Conservation (phyloP, 2,888 invertebrate species). For the Leucania comma region DNA sequence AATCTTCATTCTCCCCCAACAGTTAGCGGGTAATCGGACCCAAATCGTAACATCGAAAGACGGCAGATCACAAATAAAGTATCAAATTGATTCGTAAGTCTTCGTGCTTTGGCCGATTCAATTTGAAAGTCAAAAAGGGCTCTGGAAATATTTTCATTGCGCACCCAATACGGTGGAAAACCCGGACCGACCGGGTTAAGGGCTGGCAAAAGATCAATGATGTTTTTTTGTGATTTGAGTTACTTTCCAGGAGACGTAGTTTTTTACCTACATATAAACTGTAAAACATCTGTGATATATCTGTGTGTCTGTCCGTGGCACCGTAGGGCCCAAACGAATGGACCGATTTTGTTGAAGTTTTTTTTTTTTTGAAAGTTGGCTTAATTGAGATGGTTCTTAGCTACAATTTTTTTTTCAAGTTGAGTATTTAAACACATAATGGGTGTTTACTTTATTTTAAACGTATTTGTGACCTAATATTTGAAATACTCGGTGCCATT, state of each 20-base stretch:
- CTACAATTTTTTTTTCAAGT: too few relatives aligned
- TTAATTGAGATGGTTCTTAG: too few relatives aligned
- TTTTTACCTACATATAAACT: too few relatives aligned
- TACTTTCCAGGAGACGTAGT: neutral
- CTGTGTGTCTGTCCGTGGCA: too few relatives aligned
- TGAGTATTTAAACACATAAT: too few relatives aligned
- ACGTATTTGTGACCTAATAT: too few relatives aligned
- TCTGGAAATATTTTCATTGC: slow-evolving; percentile 78
- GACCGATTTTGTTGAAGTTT: too few relatives aligned
- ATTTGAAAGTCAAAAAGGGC: slow-evolving; percentile 82
- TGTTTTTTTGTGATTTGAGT: slow-evolving; percentile 1
- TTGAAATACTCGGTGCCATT: too few relatives aligned
- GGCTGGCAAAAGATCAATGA: slow-evolving; percentile 36
- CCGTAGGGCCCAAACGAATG: too few relatives aligned
- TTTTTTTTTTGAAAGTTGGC: too few relatives aligned
- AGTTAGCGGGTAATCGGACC: slow-evolving; percentile 38
- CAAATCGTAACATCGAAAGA: slow-evolving; percentile 43
- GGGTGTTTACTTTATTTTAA: too few relatives aligned
- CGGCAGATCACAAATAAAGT: slow-evolving; percentile 57
- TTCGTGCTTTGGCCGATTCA: slow-evolving; percentile 55
- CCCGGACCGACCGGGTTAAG: slow-evolving; percentile 37
- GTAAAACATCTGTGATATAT: too few relatives aligned
- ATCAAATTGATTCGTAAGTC: slow-evolving; percentile 63
- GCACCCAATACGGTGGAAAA: slow-evolving; percentile 77
- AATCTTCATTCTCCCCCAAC: slow-evolving; percentile 15